A percentile compares a stretch with the other conserved stretches of the same genome.
phyloP scores from a whole-genome alignment of 2,888 invertebrate species.

The Bursaphelenchus okinawaensis region DNA sequence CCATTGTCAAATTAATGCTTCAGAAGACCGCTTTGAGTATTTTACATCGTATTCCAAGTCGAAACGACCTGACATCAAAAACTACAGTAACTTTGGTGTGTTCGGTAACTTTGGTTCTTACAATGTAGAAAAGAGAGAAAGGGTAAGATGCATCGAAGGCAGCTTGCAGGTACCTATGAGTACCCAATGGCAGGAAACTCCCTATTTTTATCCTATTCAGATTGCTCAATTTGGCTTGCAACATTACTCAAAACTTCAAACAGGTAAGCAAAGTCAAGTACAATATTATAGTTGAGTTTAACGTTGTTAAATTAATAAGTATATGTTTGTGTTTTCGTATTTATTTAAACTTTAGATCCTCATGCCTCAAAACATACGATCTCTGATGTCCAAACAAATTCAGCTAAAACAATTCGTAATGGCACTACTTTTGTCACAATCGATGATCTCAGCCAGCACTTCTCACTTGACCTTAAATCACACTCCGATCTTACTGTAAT shows the following conservation, averaged over 20 bases:
- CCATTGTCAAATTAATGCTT: background rate
- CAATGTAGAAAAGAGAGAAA: conserved; percentile 88
- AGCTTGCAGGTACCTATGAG: conserved; percentile 74
- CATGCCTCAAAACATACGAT: too few relatives aligned
- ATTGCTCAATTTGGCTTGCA: conserved; percentile 95
- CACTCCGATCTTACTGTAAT: conserved; percentile 14
- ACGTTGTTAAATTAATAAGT: too few relatives aligned
- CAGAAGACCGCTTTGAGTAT: conserved; percentile 36
- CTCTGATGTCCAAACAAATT: too few relatives aligned
- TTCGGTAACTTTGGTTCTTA: conserved; percentile 94
- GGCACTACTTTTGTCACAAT: too few relatives aligned
- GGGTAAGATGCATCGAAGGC: conserved; percentile 91
- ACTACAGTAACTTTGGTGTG: conserved; percentile 78
- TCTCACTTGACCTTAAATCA: conserved; percentile 10
- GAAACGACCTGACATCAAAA: conserved; percentile 30
- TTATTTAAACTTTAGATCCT: too few relatives aligned
- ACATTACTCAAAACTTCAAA: conserved; percentile 77
- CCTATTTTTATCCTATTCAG: conserved; percentile 95
- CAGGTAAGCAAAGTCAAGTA: too few relatives aligned
- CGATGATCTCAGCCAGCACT: background rate
- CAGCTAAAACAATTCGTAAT: too few relatives aligned
- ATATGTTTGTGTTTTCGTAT: too few relatives aligned
- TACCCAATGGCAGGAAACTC: conserved; percentile 91
- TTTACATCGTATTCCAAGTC: conserved; percentile 47
- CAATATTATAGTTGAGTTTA: too few relatives aligned